Percentiles rank a stretch among this genome's conserved stretches.
phyloP scores from a whole-genome alignment of 1,140 invertebrate genomes.

The Wasmannia auropunctata region DNA sequence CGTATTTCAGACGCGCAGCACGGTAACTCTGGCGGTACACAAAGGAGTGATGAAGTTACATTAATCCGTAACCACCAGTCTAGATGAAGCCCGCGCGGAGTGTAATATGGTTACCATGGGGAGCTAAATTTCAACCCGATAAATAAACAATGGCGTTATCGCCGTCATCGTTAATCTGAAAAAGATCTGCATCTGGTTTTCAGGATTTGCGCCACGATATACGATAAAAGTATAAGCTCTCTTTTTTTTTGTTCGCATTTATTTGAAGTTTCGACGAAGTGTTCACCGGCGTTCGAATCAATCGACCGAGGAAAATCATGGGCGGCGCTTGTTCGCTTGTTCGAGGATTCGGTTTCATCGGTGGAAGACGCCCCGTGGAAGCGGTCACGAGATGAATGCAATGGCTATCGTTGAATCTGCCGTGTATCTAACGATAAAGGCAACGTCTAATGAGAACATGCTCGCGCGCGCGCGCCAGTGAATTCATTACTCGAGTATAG shows the following conservation, averaged over 20 bases:
- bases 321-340: constrained; percentile 27
- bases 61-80: background rate
- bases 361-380: background rate
- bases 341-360: background rate
- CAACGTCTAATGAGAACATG: constrained; percentile 19
- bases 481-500: constrained; percentile 30
- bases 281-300: constrained; percentile 11
- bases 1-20: constrained; percentile 22
- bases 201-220: background rate
- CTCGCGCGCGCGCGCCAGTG: background rate
- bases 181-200: background rate
- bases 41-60: constrained; percentile 17
- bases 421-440: constrained; percentile 5
- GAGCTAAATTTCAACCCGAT: background rate
- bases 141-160: background rate
- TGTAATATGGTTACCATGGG: background rate
- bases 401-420: background rate
- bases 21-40: constrained; percentile 15
- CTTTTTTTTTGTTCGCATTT: constrained; percentile 40
- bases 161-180: background rate
- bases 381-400: background rate
- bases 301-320: constrained; percentile 55
- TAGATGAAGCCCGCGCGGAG: background rate
- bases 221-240: too few relatives aligned
- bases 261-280: constrained; percentile 28